Conservation (phyloP, 1,140 invertebrate species). For the Trachymyrmex cornetzi region DNA sequence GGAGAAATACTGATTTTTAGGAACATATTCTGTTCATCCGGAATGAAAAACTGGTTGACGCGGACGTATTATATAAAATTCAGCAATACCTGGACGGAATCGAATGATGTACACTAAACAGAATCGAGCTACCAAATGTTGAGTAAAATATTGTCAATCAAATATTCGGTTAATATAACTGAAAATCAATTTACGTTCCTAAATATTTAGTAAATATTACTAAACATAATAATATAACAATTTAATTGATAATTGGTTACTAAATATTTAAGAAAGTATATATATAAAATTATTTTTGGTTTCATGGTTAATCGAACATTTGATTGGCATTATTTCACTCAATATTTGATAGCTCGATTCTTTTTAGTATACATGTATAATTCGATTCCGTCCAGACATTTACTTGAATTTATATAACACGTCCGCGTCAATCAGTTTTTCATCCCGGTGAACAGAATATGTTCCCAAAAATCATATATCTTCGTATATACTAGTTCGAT, state of each 20-base stretch:
- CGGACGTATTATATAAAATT: background rate
- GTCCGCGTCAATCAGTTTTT: background rate
- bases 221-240: too few relatives aligned
- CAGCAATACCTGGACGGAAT: background rate
- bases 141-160: too few relatives aligned
- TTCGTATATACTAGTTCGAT: background rate
- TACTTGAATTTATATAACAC: background rate
- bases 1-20: background rate
- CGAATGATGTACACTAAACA: background rate
- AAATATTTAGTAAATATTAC: too few relatives aligned
- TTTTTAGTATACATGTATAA: background rate
- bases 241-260: too few relatives aligned
- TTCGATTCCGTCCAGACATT: background rate
- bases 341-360: too few relatives aligned
- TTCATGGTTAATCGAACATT: too few relatives aligned
- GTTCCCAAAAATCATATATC: background rate
- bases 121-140: too few relatives aligned
- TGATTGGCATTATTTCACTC: too few relatives aligned
- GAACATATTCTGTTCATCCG: background rate
- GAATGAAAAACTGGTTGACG: background rate
- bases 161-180: too few relatives aligned
- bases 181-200: too few relatives aligned
- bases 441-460: background rate
- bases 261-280: too few relatives aligned
- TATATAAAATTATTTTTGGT: too few relatives aligned